Base-by-base conservation (phyloP, 2,113 vertebrate genomes). In the Varanus komodoensis region DNA sequence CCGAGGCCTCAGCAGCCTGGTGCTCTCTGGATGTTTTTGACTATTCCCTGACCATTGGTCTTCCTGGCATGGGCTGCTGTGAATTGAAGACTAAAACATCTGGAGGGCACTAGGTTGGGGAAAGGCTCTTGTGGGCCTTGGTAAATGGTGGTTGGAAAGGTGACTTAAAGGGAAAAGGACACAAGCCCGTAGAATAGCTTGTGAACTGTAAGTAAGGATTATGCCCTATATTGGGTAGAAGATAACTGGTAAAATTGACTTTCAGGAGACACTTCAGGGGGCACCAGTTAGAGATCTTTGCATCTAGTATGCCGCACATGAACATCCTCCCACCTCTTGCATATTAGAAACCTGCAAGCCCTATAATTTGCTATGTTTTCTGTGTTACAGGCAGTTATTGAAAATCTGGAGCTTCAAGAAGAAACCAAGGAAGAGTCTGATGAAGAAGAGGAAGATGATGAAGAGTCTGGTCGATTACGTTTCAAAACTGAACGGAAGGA, bases 401-500 rank as follows among this genome's bases (percentile, higher is more conserved):
- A 98, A 88, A 96, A 95, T 67, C 91, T 97, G 86, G 94, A 98
- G 61, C 96, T 97, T 71, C 97, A 97, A 80, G 97, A 98, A 75
- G 97, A 98, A 67, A 54, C 93, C 8, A 98, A 98, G 91, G 97
- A 98, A 87, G 94, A 97, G 19, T 99, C 98, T 79, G 99, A 99
- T 90, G 99, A 99, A 87, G 99, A 99, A 0, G 98, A 99, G 1
- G 99, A 99, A 3, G 99, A 99, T 0, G 98, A 98, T 0, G 98
- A 98, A 94, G 98, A 98, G 75, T 99, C 98, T 64, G 98, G 98
- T 27, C 97, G 99, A 80, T 95, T 98, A 27, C 98, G 99, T 32
- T 99, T 99, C 95, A 99, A 99, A 97, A 99, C 98, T 0, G 99
- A 99, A 93, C 97, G 99, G 91, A 99, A 99, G 93, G 99, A 99